Evolutionary conservation across 1,140 invertebrate genomes (phyloP).

Genomic region (Polyergus mexicanus): DNA sequence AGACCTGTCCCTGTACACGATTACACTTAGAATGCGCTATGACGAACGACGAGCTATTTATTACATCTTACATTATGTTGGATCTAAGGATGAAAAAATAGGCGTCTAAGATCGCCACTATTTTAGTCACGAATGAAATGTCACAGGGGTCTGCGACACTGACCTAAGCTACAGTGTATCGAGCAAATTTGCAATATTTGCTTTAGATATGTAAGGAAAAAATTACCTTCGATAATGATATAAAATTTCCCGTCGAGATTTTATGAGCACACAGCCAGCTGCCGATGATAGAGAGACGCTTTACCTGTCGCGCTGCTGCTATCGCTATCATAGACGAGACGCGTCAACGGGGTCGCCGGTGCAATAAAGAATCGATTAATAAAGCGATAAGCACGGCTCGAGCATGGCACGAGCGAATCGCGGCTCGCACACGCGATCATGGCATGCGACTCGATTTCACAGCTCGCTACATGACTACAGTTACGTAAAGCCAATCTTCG

Average conservation of each 20-base stretch:
- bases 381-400: conserved; percentile 69
- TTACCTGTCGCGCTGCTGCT: conserved; percentile 34
- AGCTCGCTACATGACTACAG: conserved; percentile 45
- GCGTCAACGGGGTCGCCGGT: conserved; percentile 56
- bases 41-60: neutral
- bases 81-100: neutral
- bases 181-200: neutral
- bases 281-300: neutral
- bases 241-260: neutral
- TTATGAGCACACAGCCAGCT: neutral
- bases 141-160: neutral
- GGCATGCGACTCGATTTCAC: conserved; percentile 24
- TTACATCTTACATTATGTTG: neutral
- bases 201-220: neutral
- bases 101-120: neutral
- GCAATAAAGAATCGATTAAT: conserved; percentile 71
- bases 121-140: neutral
- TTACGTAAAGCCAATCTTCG: conserved; percentile 72
- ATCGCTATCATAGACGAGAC: conserved; percentile 21
- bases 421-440: conserved; percentile 53
- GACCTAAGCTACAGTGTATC: neutral
- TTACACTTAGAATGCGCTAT: neutral
- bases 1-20: neutral
- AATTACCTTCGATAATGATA: neutral
- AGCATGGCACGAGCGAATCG: conserved; percentile 65